A percentile compares a stretch with the other conserved stretches of the same genome.
phyloP scores from a whole-genome alignment of 2,113 vertebrate species.

The Clarias magur region DNA sequence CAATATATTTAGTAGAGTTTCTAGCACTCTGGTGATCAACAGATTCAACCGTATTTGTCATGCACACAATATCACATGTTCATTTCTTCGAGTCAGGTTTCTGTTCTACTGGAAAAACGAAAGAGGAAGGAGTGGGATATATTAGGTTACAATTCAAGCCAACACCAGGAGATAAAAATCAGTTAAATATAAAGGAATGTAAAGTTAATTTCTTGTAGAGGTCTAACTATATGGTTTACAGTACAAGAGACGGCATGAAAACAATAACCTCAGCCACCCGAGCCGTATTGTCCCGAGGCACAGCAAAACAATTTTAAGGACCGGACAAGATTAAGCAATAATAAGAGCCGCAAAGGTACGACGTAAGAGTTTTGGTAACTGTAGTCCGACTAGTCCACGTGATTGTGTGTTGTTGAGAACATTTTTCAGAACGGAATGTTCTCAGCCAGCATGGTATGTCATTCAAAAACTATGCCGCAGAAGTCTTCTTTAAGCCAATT shows the following conservation, averaged over 20 bases:
- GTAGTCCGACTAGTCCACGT: neutral
- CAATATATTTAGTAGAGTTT: neutral
- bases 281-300: neutral
- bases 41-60: neutral
- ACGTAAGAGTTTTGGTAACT: neutral
- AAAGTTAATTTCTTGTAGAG: neutral
- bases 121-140: too few species aligned
- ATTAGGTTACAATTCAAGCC: neutral
- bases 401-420: neutral
- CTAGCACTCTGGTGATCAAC: too few species aligned
- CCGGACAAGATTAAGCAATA: too few species aligned
- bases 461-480: neutral
- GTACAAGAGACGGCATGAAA: neutral
- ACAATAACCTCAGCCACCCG: neutral
- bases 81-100: neutral
- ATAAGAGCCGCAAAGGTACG: neutral
- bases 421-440: constrained; percentile 20
- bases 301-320: neutral
- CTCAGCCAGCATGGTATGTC: neutral
- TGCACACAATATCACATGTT: neutral
- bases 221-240: neutral
- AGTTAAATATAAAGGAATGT: neutral
- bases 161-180: neutral
- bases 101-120: too few species aligned
- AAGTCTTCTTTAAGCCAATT: neutral